Evolutionary conservation across 2,113 vertebrate genomes (phyloP).

Genomic region (Formicarius rufipectus): DNA sequence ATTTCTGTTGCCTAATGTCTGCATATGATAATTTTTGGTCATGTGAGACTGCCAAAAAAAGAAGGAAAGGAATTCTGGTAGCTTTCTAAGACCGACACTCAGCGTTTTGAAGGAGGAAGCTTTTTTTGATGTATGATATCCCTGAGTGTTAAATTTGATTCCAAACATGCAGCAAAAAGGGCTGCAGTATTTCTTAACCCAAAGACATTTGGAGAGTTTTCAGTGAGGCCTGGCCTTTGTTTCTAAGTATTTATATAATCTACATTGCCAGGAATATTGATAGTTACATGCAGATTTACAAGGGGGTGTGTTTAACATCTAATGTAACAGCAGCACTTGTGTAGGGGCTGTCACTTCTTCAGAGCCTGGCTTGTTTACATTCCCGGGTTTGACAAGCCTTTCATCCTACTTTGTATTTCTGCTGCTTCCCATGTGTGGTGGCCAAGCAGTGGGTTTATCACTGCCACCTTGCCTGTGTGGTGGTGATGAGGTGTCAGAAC

Average conservation of each 20-base stretch:
- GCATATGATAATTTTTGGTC: neutral
- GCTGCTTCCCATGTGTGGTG: accelerated
- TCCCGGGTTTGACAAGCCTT: neutral
- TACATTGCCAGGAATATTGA: neutral
- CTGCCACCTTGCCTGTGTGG: neutral
- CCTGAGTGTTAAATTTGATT: neutral
- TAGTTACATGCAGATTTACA: neutral
- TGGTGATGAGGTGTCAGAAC: neutral
- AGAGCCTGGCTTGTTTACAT: neutral
- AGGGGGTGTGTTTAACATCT: neutral
- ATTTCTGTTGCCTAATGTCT: constrained; percentile 30
- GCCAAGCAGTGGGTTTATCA: neutral
- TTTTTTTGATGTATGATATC: constrained; percentile 1
- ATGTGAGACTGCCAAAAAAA: neutral
- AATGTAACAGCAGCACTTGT: neutral
- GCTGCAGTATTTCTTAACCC: constrained; percentile 1
- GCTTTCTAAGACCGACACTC: constrained; percentile 11
- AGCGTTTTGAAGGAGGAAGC: neutral
- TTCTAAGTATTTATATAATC: neutral
- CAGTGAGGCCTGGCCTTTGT: neutral
- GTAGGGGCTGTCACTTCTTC: neutral
- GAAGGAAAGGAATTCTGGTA: neutral
- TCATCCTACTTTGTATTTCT: neutral
- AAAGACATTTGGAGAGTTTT: neutral
- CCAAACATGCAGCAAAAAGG: neutral